Conservation (phyloP, 2,888 invertebrate genomes). For the Parnassius apollo region DNA sequence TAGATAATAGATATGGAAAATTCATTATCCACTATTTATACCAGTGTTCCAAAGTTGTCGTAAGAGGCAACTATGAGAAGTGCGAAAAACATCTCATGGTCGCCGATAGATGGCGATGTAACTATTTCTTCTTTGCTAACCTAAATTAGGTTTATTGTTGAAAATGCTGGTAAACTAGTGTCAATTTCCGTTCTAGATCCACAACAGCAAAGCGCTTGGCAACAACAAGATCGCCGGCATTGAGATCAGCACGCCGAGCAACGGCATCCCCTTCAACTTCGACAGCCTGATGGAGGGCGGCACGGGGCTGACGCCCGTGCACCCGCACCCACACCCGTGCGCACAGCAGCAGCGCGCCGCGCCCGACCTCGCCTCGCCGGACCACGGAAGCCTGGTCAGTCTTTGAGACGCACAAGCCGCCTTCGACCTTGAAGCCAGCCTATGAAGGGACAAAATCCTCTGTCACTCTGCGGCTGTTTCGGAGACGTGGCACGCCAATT, state of each 20-base stretch:
- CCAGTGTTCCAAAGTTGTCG: too few relatives aligned
- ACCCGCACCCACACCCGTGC: conserved; percentile 82
- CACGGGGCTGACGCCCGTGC: conserved; percentile 93
- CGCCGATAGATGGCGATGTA: too few relatives aligned
- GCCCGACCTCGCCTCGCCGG: conserved; percentile 86
- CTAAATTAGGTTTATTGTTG: too few relatives aligned
- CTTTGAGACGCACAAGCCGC: conserved; percentile 81
- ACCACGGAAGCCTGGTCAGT: conserved; percentile 89
- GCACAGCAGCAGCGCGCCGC: conserved; percentile 89
- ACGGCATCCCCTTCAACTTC: conserved; percentile 93
- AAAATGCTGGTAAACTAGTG: not conserved
- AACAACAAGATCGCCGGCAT: conserved; percentile 87
- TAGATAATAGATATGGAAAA: too few relatives aligned
- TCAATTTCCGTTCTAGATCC: conserved; percentile 53
- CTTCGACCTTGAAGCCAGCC: conserved; percentile 30
- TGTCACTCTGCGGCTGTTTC: not conserved
- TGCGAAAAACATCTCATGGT: too few relatives aligned
- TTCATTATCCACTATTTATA: too few relatives aligned
- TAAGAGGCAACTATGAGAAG: too few relatives aligned
- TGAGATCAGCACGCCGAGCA: conserved; percentile 92
- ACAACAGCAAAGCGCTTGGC: conserved; percentile 69
- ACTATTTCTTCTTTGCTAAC: too few relatives aligned
- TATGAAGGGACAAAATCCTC: conserved; percentile 2
- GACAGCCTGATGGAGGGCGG: conserved; percentile 96
- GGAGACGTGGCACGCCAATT: not conserved